These are phyloP conservation scores for Chelon auratus DNA, from an alignment of 2,797 vertebrate genomes.

Conservation along the genomic window DNA sequence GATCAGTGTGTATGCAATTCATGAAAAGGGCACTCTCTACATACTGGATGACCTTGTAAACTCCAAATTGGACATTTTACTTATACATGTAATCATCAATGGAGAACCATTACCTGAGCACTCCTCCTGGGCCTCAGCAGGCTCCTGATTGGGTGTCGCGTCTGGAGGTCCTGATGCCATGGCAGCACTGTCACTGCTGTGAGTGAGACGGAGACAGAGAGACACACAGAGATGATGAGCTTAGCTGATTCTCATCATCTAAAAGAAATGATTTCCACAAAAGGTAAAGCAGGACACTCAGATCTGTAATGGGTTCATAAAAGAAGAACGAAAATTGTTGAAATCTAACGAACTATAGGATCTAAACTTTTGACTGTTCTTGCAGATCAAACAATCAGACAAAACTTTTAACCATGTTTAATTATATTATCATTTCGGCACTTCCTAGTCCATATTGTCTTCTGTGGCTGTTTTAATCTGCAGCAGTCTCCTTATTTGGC, in stretches of 20 bases:
- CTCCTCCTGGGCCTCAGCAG: constrained; percentile 82
- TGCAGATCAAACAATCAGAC: too few species aligned
- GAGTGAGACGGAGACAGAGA: constrained; percentile 30
- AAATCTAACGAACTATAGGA: too few species aligned
- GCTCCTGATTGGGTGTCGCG: constrained; percentile 76
- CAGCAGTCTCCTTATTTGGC: constrained; percentile 6
- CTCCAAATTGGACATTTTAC: not conserved
- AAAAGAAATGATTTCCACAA: too few species aligned
- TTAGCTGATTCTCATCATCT: not conserved
- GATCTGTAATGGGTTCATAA: not conserved
- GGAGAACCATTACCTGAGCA: constrained; percentile 82
- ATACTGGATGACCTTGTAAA: not conserved
- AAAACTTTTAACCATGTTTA: too few species aligned
- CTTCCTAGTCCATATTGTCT: too few species aligned
- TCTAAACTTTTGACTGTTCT: too few species aligned
- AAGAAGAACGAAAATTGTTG: not conserved
- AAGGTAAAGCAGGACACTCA: not conserved
- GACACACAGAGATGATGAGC: constrained; percentile 14
- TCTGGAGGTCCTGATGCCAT: constrained; percentile 86
- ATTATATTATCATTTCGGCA: too few species aligned
- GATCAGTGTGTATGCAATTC: too few species aligned
- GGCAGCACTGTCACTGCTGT: constrained; percentile 84
- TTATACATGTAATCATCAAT: not conserved
- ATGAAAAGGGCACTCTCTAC: not conserved
- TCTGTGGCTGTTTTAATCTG: not conserved